Conservation (phyloP, 2,797 vertebrate genomes). For the Phaenicophaeus curvirostris region DNA sequence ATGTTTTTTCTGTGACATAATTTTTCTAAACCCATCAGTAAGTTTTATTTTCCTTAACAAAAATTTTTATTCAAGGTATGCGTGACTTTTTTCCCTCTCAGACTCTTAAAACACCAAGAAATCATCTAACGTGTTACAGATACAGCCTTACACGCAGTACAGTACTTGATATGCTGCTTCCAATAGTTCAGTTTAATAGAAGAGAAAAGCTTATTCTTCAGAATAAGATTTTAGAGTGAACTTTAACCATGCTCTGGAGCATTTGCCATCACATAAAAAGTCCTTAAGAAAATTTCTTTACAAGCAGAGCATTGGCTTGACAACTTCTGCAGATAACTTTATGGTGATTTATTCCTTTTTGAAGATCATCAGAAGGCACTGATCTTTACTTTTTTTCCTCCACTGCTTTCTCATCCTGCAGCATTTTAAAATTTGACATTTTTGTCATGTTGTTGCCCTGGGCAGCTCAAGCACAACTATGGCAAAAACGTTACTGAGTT, state of each 20-base stretch:
- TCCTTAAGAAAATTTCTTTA: neutral
- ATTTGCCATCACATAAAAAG: neutral
- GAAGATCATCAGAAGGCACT: conserved; percentile 17
- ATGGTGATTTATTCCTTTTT: conserved; percentile 61
- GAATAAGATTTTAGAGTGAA: neutral
- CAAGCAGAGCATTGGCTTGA: neutral
- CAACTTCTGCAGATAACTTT: conserved; percentile 27
- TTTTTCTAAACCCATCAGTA: conserved; percentile 1
- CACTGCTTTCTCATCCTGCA: neutral
- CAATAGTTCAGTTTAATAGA: neutral
- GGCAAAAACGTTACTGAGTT: neutral
- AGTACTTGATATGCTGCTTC: neutral
- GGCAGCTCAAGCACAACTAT: neutral
- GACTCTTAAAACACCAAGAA: neutral
- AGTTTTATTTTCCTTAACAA: conserved; percentile 2
- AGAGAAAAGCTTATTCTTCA: conserved; percentile 3
- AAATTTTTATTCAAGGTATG: neutral
- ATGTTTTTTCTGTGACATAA: neutral
- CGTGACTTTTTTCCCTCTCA: neutral
- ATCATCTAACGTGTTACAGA: neutral
- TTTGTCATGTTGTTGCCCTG: conserved; percentile 16
- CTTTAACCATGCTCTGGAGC: neutral
- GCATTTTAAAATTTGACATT: neutral
- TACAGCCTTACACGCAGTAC: neutral
- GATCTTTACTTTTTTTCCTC: conserved; percentile 17